Evolutionary conservation across 37 sponge, comb jelly and placozoan genomes (phyloP), one percentile per base, ranked within the genome.

Genomic region (Ianthella basta): DNA sequence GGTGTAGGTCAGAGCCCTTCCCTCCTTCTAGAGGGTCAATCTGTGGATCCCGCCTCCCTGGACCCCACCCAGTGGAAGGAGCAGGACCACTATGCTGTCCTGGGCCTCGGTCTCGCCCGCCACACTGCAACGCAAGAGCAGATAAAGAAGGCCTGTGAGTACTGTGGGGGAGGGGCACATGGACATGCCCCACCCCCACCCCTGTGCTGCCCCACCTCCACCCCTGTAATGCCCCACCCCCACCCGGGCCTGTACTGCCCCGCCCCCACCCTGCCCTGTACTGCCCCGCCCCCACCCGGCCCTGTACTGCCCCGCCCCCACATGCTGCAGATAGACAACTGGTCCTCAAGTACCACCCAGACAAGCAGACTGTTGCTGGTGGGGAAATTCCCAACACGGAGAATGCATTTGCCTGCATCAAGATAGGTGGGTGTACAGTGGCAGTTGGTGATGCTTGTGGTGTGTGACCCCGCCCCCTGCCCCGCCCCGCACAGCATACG

Each of bases 11-110:
- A 8, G 50, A 44, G 50, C 50, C 50, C 50, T 44, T 8, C 50
- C 8, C 50, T 44, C 50, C 8, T 3, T 44, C 6, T 44, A 44
- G 50, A 8, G 3, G 50, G 50, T 44, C 50, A 44, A 8, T 10
- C 6, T 44, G 50, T 44, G 50, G 78, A 75, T 50, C 40, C 37
- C 54, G 54, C 37, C 44, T 75, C 78, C 16, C 37, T 93, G 81
- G 90, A 93, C 66, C 93, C 93, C 15, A 64, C 81, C 3, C 74
- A 93, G 37, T 93, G 93, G 93, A 93, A 93, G 92, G 92, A 92
- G 25, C 99, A 98, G 79, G 99, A 98, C 68, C 99, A 98, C 81
- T 98, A 98, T 83, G 66, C 80, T 24, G 86, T 98, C 10, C 88
- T 98, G 21, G 99, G 97, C 2, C 86, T 98, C 29, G 88, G 84